Conservation (phyloP, 2,888 invertebrate species). For the Escarpia spicata region DNA sequence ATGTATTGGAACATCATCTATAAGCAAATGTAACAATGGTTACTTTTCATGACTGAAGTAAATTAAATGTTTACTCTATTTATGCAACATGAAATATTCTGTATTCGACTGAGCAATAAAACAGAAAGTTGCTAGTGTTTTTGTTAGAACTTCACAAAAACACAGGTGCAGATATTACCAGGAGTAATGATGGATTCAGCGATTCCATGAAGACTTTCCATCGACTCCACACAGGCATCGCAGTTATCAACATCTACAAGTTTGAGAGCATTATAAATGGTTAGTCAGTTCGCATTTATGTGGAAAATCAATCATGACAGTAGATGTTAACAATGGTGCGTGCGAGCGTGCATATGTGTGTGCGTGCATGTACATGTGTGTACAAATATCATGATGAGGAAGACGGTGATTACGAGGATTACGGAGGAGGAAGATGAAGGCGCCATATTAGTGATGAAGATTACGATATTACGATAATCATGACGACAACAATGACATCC, state of each 20-base stretch:
- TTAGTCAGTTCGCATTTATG: neutral
- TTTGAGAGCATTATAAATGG: neutral
- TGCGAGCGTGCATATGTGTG: neutral
- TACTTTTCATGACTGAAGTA: neutral
- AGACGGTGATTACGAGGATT: no score
- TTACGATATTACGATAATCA: no score
- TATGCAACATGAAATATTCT: neutral
- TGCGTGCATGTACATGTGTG: neutral
- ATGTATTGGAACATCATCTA: no score
- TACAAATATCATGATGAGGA: neutral
- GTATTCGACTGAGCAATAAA: neutral
- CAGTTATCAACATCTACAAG: neutral
- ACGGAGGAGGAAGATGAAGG: no score
- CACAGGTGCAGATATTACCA: neutral
- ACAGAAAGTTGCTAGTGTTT: neutral
- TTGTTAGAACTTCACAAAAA: neutral
- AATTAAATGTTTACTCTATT: neutral
- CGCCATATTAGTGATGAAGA: no score
- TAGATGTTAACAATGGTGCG: neutral
- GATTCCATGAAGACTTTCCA: constrained; percentile 8
- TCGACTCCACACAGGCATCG: neutral
- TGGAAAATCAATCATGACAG: neutral
- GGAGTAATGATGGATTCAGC: constrained; percentile 11
- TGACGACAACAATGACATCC: no score
- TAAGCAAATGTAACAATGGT: neutral